A percentile compares a stretch with the other conserved stretches of the same genome.
Evolutionary conservation across 1,140 invertebrate species (phyloP).

Genomic region (Hypsibius dujardini): DNA sequence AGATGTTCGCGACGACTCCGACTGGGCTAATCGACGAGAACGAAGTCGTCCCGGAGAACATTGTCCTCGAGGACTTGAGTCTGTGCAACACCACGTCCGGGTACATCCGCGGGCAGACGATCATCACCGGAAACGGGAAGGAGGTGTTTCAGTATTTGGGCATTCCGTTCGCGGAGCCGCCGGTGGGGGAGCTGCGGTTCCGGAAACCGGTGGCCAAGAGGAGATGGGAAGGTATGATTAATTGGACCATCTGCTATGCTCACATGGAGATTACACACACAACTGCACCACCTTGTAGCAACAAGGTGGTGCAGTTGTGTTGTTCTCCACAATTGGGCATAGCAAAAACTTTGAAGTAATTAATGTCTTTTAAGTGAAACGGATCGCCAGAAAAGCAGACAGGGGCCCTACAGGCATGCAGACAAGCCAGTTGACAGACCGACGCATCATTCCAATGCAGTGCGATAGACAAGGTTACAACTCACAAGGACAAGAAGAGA

Average conservation of each 20-base stretch:
- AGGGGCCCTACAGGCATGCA: no score
- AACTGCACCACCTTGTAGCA: no score
- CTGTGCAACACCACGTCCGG: background rate
- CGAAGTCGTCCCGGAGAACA: conserved; percentile 2
- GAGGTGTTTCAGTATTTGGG: conserved; percentile 24
- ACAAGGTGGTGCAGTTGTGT: no score
- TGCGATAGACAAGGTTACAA: no score
- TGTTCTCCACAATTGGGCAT: no score
- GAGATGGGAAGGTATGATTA: conserved; percentile 14
- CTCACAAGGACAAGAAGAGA: no score
- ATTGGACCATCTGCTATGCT: background rate
- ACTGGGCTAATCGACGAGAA: background rate
- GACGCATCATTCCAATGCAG: no score
- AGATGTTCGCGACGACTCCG: background rate
- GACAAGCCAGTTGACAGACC: no score
- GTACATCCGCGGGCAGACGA: background rate
- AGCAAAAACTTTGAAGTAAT: no score
- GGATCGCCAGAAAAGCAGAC: no score
- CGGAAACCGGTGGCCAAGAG: conserved; percentile 17
- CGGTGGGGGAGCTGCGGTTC: conserved; percentile 22
- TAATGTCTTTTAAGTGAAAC: no score
- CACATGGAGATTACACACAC: no score
- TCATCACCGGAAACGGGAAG: background rate
- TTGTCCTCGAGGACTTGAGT: background rate
- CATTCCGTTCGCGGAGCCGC: conserved; percentile 32